Evolutionary conservation across 2,797 vertebrate species (phyloP), one percentile per base, ranked within the genome.

Genomic region (Pangasius sanitwongsei): DNA sequence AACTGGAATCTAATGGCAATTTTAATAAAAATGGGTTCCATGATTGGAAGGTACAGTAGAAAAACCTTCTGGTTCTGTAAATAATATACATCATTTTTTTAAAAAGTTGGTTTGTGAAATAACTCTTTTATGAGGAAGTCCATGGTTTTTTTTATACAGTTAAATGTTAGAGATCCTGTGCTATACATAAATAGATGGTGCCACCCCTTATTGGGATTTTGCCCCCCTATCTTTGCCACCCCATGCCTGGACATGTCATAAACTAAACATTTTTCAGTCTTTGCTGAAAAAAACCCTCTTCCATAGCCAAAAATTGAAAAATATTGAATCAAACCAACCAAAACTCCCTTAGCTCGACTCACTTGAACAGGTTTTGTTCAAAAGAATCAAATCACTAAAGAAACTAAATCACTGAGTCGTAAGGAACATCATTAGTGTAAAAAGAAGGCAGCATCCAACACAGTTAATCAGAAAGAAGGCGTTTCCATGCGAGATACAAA

Each of bases 321-420:
- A 44, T 44, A 44, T 8, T 80, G 78, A 34, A 37, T 82, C 25
- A 84, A 50, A 67, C 44, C 59, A 48, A 48, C 18, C 55, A 65
- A 13, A 44, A 44, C 57, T 28, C 31, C 31, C 23, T 13, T 0
- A 44, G 25, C 37, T 86, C 28, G 57, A 87, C 18, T 78, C 57
- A 87, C 48, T 37, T 16, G n/a, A 53, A 53, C 41, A 8, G 59
- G 44, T 25, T 67, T 65, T 34, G 55, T 75, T 86, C 55, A 37
- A 87, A 80, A 63, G 86, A 87, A 67, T 87, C 75, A n/a, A 87
- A 23, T 87, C 86, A 65, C 0, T 31, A 48, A 77, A 86, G 57
- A n/a, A n/a, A n/a, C n/a, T n/a, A n/a, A n/a, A n/a, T n/a, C n/a
- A n/a, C n/a, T 65, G 85, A 78, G 37, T 78, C 85, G 41, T 63